Base-by-base conservation (phyloP, 2,888 invertebrate species). In the Amblyjoppa fuscipennis region DNA sequence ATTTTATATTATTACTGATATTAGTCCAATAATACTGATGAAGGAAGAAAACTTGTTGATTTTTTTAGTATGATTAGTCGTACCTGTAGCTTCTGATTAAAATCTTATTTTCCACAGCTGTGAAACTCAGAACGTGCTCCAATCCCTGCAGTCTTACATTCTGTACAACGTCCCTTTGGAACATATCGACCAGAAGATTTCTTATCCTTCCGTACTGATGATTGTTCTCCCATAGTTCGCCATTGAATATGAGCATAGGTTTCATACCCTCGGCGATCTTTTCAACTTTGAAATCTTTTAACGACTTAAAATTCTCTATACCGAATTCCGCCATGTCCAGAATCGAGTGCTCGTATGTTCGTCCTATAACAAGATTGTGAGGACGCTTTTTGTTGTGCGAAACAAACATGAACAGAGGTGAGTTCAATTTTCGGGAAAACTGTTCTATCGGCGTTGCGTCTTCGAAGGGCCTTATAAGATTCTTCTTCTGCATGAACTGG, bases 291-390 rank as follows among this genome's bases (percentile, higher is more conserved):
- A 99, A 98, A 66, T 98, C 97, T 25, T 96, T 95, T 93, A 99
- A 95, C 0, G 97, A 95, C 92, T 96, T 96, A 93, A 96, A 99
- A 78, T 96, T 96, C 77, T 98, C 98, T 31, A 99, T 96, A 13
- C 98, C 98, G 80, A 99, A 96, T 94, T 99, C 99, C 81, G 98
- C 96, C 99, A 99, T 99, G 93, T 99, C 99, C 81, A 99, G 94
- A 45, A 99, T 95, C 81, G 97, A 97, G 91, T 97, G 96, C 94
- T 99, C 98, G 94, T 97, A 99, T 92, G 97, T 97, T 89, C 99
- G 96, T 0, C 99, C 99, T 77, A 99, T 93, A 45, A 99, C 95
- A 66, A 99, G 94, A 94, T 99, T 99, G 92, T 99, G 96, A 0
- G 99, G 99, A 16, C 99, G 95, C 93, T 99, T 99, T 94, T 99